Evolutionary conservation across 2,888 invertebrate species (phyloP).

Genomic region (Pseudeuparius sepicola): DNA sequence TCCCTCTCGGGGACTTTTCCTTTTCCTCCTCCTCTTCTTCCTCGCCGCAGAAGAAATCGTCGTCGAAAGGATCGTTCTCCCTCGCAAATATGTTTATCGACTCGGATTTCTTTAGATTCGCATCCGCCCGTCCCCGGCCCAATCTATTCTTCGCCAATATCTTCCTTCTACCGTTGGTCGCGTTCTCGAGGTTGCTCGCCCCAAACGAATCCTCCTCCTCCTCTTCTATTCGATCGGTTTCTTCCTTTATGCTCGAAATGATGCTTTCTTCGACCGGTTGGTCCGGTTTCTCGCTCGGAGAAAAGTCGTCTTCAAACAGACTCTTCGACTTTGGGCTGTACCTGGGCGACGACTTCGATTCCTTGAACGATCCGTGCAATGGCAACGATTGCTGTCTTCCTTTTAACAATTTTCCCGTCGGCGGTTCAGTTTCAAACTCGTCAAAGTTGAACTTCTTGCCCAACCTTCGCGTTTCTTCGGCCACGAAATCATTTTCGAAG

Average conservation of each 20-base stretch:
- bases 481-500: conserved; percentile 20
- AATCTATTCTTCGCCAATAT: conserved; percentile 31
- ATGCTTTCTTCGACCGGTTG: conserved; percentile 25
- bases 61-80: conserved; percentile 81
- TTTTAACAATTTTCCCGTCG: no score
- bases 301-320: conserved; percentile 50
- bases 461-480: conserved; percentile 16
- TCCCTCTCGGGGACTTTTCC: conserved; percentile 25
- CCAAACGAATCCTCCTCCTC: conserved; percentile 32
- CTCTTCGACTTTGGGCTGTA: conserved; percentile 31
- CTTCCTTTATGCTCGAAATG: conserved; percentile 37
- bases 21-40: conserved; percentile 26
- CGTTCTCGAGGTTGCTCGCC: conserved; percentile 26
- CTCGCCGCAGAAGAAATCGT: conserved; percentile 65
- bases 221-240: conserved; percentile 28
- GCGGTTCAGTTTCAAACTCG: no score
- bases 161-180: conserved; percentile 29
- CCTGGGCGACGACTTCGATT: conserved; percentile 25
- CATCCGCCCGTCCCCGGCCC: conserved; percentile 37
- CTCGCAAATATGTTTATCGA: conserved; percentile 83
- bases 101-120: conserved; percentile 75
- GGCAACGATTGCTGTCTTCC: no score
- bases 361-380: conserved; percentile 20
- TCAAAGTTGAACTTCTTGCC: conserved; percentile 42
- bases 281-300: conserved; percentile 35